phyloP scores from a whole-genome alignment of 64 coral and sea anemone genomes.

The Hydrozoanthus tunicans region DNA sequence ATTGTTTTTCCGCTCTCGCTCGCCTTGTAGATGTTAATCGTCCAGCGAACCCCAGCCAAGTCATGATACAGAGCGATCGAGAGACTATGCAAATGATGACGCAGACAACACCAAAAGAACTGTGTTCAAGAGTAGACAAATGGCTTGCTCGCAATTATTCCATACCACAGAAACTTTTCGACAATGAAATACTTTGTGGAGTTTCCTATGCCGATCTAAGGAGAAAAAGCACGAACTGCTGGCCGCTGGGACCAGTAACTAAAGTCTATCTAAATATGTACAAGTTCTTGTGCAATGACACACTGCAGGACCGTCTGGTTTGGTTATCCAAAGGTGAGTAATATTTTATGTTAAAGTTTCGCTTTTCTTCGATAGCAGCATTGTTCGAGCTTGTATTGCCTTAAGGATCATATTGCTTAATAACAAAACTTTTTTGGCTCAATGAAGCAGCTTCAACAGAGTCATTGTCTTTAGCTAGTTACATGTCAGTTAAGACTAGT shows the following conservation, averaged over 20 bases:
- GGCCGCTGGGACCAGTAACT: slow-evolving; percentile 24
- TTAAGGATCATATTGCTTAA: no score
- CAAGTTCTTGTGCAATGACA: slow-evolving; percentile 19
- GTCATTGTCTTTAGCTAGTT: no score
- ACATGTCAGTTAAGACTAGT: no score
- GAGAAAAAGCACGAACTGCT: not conserved
- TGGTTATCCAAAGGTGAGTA: slow-evolving; percentile 11
- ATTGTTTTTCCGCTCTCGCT: slow-evolving; percentile 54
- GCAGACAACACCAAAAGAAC: slow-evolving; percentile 14
- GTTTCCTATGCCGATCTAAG: slow-evolving; percentile 21
- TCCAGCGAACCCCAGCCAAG: slow-evolving; percentile 1
- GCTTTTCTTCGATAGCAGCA: not conserved
- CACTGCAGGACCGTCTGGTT: not conserved
- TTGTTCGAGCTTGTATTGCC: not conserved
- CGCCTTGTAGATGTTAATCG: slow-evolving; percentile 23
- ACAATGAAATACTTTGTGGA: slow-evolving; percentile 32
- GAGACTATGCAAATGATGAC: slow-evolving; percentile 33
- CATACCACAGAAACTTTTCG: slow-evolving; percentile 14
- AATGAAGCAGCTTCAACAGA: no score
- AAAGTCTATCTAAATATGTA: slow-evolving; percentile 17
- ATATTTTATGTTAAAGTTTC: not conserved
- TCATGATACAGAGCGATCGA: not conserved
- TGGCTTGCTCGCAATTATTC: slow-evolving; percentile 10
- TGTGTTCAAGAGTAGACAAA: slow-evolving; percentile 12
- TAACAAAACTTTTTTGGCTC: no score